Percentiles rank a stretch among this genome's conserved stretches.
phyloP scores from a whole-genome alignment of 2,888 invertebrate genomes.

The Hesperia comma region DNA sequence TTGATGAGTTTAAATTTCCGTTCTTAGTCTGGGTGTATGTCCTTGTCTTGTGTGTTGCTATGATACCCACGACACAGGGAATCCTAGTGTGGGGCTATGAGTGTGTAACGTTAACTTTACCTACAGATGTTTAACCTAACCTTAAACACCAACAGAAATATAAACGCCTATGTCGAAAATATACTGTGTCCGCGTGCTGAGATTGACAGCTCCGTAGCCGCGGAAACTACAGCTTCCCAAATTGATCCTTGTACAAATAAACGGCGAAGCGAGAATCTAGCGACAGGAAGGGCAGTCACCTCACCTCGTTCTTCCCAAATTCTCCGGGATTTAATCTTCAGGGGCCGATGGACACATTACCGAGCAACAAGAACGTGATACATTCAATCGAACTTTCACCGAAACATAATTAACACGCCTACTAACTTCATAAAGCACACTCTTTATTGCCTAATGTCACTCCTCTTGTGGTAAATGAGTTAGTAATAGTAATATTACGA shows the following conservation, averaged over 20 bases:
- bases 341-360: slow-evolving; percentile 37
- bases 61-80: no score
- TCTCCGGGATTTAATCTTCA: slow-evolving; percentile 16
- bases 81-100: no score
- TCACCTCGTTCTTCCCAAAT: slow-evolving; percentile 20
- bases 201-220: slow-evolving; percentile 12
- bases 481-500: background rate
- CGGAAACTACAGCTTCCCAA: slow-evolving; percentile 1
- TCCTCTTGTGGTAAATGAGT: slow-evolving; percentile 15
- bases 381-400: slow-evolving; percentile 52
- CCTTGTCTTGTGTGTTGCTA: no score
- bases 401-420: slow-evolving; percentile 49
- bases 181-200: background rate
- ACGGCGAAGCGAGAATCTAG: slow-evolving; percentile 27
- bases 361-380: slow-evolving; percentile 44
- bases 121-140: no score
- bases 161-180: background rate
- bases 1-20: no score
- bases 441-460: slow-evolving; percentile 36
- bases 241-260: slow-evolving; percentile 23
- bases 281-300: slow-evolving; percentile 25
- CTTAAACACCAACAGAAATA: no score
- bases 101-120: no score
- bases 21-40: no score
- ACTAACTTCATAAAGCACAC: slow-evolving; percentile 38